Conservation (phyloP, 2,797 vertebrate species). For the Periparus ater region DNA sequence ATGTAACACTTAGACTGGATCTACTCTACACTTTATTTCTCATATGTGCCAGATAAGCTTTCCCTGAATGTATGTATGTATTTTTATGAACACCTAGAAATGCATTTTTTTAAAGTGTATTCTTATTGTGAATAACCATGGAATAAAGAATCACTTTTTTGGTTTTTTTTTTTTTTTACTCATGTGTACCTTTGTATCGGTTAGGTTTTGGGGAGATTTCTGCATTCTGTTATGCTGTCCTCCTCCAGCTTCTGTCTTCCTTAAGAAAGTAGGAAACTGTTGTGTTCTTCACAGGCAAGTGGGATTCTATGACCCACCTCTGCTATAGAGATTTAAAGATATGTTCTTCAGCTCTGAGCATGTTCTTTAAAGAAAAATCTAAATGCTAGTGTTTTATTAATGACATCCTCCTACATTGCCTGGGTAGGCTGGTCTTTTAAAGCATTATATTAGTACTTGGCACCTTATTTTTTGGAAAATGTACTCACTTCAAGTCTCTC, state of each 20-base stretch:
- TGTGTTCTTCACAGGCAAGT: background rate
- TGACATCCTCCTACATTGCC: constrained; percentile 35
- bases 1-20: background rate
- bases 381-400: constrained; percentile 44
- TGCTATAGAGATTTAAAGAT: background rate
- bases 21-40: background rate
- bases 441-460: background rate
- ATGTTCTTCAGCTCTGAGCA: background rate
- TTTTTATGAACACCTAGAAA: background rate
- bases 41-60: background rate
- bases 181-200: background rate
- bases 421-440: constrained; percentile 26
- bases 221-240: background rate
- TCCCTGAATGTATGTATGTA: background rate
- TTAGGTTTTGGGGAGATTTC: background rate
- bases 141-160: background rate
- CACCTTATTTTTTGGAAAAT: constrained; percentile 17
- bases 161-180: background rate
- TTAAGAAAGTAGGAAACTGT: background rate
- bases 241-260: background rate
- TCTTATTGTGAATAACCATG: background rate
- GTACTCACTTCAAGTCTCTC: background rate
- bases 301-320: background rate
- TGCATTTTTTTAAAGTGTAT: background rate
- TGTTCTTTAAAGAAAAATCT: constrained; percentile 9